A percentile compares a stretch with the other conserved stretches of the same genome.
Evolutionary conservation across 2,113 vertebrate species (phyloP).

Genomic region (Lagopus leucura): DNA sequence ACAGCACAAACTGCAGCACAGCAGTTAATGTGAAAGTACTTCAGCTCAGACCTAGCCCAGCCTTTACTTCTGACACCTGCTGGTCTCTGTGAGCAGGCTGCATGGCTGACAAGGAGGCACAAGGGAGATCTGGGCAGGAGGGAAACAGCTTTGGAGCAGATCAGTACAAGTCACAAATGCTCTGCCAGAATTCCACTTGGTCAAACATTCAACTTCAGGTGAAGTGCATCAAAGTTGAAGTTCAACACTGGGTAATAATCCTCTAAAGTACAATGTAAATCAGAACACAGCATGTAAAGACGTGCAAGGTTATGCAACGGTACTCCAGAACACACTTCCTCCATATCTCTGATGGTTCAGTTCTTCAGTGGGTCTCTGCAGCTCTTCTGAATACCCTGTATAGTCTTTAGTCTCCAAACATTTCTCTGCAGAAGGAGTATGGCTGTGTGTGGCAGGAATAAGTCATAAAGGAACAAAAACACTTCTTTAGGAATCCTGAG

Average conservation of each 20-base stretch:
- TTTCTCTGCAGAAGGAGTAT: neutral
- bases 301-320: neutral
- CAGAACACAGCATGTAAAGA: conserved; percentile 30
- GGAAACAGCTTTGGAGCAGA: neutral
- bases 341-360: neutral
- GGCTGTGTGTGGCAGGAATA: neutral
- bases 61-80: neutral
- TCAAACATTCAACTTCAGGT: neutral
- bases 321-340: conserved; percentile 2
- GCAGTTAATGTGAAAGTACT: neutral
- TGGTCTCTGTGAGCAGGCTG: neutral
- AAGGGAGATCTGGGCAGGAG: neutral
- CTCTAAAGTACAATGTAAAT: neutral
- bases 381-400: fast-evolving
- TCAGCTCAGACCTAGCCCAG: neutral
- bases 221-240: neutral
- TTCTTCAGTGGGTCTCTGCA: neutral
- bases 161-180: neutral
- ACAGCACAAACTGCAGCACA: neutral
- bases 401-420: neutral
- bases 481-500: neutral
- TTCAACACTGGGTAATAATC: neutral
- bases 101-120: neutral
- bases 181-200: conserved; percentile 7
- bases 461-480: neutral